Conservation (phyloP, 2,113 vertebrate genomes). For the Aphyosemion australe region DNA sequence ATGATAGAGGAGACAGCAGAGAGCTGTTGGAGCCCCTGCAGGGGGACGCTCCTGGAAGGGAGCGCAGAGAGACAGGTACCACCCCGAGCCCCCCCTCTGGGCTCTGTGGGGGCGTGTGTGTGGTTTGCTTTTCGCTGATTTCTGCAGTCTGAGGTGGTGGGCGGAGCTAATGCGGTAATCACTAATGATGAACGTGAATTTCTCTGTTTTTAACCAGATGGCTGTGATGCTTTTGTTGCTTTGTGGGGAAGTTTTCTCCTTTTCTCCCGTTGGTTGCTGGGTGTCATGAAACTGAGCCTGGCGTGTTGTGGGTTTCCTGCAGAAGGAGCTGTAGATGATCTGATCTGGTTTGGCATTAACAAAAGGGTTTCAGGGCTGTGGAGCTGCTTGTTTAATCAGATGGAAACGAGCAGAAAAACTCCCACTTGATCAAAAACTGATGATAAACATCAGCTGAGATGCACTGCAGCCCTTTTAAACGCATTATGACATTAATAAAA, state of each 20-base stretch:
- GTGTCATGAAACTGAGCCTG: constrained; percentile 1
- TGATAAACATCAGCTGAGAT: constrained; percentile 16
- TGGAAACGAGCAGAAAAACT: constrained; percentile 2
- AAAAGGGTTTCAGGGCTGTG: constrained; percentile 44
- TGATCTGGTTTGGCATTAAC: constrained; percentile 8
- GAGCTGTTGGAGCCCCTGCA: constrained; percentile 36
- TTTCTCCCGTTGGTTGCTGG: constrained; percentile 3
- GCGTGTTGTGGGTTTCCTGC: constrained; percentile 26
- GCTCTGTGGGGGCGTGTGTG: constrained; percentile 42
- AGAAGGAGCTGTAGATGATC: constrained; percentile 3
- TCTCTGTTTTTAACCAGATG: background rate
- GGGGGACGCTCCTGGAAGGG: constrained; percentile 44
- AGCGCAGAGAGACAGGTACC: constrained; percentile 85
- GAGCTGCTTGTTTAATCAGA: constrained; percentile 1
- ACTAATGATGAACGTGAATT: background rate
- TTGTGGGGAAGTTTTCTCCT: constrained; percentile 19
- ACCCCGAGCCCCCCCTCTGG: constrained; percentile 27
- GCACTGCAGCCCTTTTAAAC: constrained; percentile 53
- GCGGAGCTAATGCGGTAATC: constrained; percentile 13
- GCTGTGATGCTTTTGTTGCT: background rate
- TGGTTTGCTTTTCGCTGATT: constrained; percentile 48
- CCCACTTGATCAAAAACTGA: too few species aligned
- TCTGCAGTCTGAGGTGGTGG: constrained; percentile 51
- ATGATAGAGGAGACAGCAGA: constrained; percentile 20
- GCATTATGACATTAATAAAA: background rate